Conservation (phyloP, 2,797 vertebrate species). For the Acanthurus tractus region DNA sequence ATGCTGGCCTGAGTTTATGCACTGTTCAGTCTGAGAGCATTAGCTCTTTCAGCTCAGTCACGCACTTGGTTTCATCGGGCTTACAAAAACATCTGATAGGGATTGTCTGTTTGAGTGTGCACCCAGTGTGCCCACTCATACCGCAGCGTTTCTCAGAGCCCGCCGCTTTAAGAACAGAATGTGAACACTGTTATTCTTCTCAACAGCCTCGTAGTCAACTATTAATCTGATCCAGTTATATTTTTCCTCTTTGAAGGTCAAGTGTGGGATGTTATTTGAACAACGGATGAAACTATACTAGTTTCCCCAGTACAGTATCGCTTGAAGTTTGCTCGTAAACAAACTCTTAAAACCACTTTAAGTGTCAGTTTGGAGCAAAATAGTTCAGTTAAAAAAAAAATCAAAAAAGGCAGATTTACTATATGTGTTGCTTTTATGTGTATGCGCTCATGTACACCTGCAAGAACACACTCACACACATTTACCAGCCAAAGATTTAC, state of each 20-base stretch:
- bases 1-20: slow-evolving; percentile 27
- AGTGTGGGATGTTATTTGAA: slow-evolving; percentile 36
- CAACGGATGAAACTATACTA: slow-evolving; percentile 10
- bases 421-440: slow-evolving; percentile 7
- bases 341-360: slow-evolving; percentile 25
- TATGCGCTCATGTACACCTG: slow-evolving; percentile 22
- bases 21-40: slow-evolving; percentile 39
- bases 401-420: slow-evolving; percentile 4
- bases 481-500: slow-evolving; percentile 32
- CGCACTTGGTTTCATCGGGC: slow-evolving; percentile 52
- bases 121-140: slow-evolving; percentile 34
- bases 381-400: slow-evolving; percentile 11
- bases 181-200: slow-evolving; percentile 45
- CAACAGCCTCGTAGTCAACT: slow-evolving; percentile 43
- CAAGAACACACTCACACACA: slow-evolving; percentile 10
- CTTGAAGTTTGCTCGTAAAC: slow-evolving; percentile 25
- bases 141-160: slow-evolving; percentile 34
- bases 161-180: slow-evolving; percentile 55
- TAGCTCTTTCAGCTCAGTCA: slow-evolving; percentile 53
- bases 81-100: slow-evolving; percentile 62
- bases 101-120: slow-evolving; percentile 50
- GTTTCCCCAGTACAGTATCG: slow-evolving; percentile 11
- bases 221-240: slow-evolving; percentile 43
- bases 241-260: slow-evolving; percentile 43
- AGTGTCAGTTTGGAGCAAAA: neutral